Evolutionary conservation across 2,113 vertebrate species (phyloP).

Genomic region (Oncorhynchus masou): DNA sequence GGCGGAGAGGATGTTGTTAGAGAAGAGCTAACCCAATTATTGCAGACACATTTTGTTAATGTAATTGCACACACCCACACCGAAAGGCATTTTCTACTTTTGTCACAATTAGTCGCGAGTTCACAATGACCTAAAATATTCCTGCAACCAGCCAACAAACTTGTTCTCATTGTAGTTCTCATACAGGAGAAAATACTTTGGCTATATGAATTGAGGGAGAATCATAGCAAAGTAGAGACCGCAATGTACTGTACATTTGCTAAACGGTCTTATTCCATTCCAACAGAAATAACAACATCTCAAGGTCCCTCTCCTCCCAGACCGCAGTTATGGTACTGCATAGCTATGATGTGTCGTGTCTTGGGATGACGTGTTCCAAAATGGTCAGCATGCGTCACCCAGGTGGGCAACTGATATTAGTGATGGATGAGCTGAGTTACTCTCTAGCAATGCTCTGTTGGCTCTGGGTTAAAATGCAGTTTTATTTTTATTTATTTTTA

Average conservation of each 20-base stretch:
- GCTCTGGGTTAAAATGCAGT: constrained; percentile 37
- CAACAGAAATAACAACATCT: too few relatives aligned
- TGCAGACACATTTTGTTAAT: constrained; percentile 1
- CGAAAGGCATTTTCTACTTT: neutral
- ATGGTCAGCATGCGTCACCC: constrained; percentile 13
- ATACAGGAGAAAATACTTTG: too few relatives aligned
- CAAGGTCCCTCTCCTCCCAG: neutral
- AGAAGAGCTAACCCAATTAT: constrained; percentile 56
- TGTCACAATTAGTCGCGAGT: neutral
- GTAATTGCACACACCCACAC: constrained; percentile 11
- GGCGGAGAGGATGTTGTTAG: constrained; percentile 45
- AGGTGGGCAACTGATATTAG: constrained; percentile 10
- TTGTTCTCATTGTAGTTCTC: too few relatives aligned
- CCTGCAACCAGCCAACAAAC: neutral
- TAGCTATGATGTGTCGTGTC: neutral
- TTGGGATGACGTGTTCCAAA: neutral
- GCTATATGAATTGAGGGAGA: too few relatives aligned
- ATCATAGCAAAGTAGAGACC: too few relatives aligned
- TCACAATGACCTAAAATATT: neutral
- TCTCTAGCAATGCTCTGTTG: constrained; percentile 32
- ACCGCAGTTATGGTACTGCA: neutral
- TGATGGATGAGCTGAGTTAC: constrained; percentile 53
- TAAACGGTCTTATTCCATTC: too few relatives aligned
- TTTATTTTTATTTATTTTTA: too few relatives aligned
- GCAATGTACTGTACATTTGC: too few relatives aligned